These are phyloP conservation scores for Xiphorhynchus elegans DNA, from an alignment of 2,113 vertebrate genomes.

Conservation along the genomic window DNA sequence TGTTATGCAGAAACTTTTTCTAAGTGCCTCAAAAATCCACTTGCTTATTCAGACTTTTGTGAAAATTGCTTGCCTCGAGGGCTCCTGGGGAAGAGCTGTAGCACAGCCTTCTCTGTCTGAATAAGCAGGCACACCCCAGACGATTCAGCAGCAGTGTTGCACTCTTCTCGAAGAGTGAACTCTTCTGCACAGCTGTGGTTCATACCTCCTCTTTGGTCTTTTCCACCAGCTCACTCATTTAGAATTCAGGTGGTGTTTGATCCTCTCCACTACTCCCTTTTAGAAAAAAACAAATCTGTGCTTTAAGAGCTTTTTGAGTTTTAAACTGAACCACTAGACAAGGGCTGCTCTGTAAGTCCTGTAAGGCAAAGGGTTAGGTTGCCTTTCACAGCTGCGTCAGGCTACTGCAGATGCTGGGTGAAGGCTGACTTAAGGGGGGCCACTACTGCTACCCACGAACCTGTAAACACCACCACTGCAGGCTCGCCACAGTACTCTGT, in stretches of 20 bases:
- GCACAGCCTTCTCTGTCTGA: not conserved
- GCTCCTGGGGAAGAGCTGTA: not conserved
- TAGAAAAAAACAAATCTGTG: not conserved
- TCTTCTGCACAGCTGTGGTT: not conserved
- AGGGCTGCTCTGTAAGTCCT: not conserved
- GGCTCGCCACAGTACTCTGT: not conserved
- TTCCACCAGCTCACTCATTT: not conserved
- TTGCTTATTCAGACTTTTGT: not conserved
- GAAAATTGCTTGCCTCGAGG: not conserved
- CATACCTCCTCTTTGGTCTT: not conserved
- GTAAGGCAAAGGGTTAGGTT: not conserved
- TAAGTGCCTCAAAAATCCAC: constrained; percentile 9
- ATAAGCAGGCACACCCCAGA: not conserved
- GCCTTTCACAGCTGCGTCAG: not conserved
- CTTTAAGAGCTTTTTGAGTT: not conserved
- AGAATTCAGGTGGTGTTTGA: not conserved
- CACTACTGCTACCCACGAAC: not conserved
- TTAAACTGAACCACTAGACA: not conserved
- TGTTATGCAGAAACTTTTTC: not conserved
- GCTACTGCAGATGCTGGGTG: not conserved
- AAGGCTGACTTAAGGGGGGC: not conserved
- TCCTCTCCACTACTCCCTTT: not conserved
- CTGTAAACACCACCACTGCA: not conserved
- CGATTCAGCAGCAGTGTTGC: fast-evolving
- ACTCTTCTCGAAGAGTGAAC: not conserved